These are phyloP conservation scores for Allacma fusca DNA, from an alignment of 2,888 invertebrate genomes.

Conservation along the genomic window DNA sequence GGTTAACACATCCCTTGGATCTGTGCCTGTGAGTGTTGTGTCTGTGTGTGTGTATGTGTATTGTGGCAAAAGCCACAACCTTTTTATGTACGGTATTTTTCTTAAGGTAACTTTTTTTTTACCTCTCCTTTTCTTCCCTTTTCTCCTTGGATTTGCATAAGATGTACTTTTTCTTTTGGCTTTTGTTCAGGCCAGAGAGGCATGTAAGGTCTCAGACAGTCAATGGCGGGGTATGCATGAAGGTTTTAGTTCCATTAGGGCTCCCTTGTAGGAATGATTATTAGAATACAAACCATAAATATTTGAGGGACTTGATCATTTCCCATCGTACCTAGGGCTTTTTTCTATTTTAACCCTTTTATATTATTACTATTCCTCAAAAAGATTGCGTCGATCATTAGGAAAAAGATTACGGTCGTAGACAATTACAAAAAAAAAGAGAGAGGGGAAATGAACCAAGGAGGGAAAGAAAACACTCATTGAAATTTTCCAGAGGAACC, in stretches of 20 bases:
- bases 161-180: background rate
- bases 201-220: too few relatives aligned
- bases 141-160: background rate
- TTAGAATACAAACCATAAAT: background rate
- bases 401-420: background rate
- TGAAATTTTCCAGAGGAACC: too few relatives aligned
- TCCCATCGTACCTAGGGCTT: background rate
- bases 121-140: background rate
- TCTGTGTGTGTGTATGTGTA: too few relatives aligned
- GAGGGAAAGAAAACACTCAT: background rate
- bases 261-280: too few relatives aligned
- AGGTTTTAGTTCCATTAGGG: too few relatives aligned
- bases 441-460: background rate
- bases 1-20: background rate
- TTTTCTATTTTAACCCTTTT: background rate
- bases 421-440: background rate
- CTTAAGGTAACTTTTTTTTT: background rate
- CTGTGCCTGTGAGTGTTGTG: too few relatives aligned
- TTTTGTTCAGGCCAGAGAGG: background rate
- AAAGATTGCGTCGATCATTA: background rate
- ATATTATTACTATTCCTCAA: background rate
- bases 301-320: background rate
- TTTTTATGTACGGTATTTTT: slow-evolving; percentile 2
- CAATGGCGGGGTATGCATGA: too few relatives aligned
- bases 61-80: background rate